Base-by-base conservation (phyloP, 2,113 vertebrate species). In the Sceloporus undulatus region DNA sequence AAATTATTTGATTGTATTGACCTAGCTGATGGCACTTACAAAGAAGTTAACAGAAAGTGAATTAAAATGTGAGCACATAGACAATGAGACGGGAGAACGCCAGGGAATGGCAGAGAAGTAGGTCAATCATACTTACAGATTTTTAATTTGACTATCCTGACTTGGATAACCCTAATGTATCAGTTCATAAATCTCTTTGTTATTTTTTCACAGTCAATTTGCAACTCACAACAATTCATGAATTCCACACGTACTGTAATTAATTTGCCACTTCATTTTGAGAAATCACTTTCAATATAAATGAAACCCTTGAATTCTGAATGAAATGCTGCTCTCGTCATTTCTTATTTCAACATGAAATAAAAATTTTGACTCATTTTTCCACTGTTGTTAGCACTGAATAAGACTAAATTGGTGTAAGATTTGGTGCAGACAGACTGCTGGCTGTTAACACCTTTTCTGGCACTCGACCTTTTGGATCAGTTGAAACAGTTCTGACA, bases 391-490 rank as follows among this genome's bases (percentile, higher is more conserved):
- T 34, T 79, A 86, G 62, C 18, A 86, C 74, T 13, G 16, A 78
- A 9, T 23, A 54, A 70, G 52, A 27, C 80, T 70, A 88, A 84
- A 77, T 42, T 77, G 42, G 54, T 74, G 23, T 87, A 42, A n/a
- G 14, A 54, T 78, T 83, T 83, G 62, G 52, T 56, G 87, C 66
- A 78, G 86, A 52, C 79, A 87, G 62, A 40, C 62, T 83, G 73
- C 16, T 83, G 71, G 80, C 81, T 88, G 73, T 88, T 88, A 83
- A 83, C 87, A 84, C 59, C 80, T 88, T 88, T 83, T 83, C 81
- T 88, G 62, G 48, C 59, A 68, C 42, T 77, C 83, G 62, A 59
- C n/a, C 9, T 84, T 48, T 88, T 78, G 73, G 75, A 88, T 77
- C 73, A 42, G 62, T 54, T 88, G 74, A 40, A 87, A 73, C 66